Evolutionary conservation across 2,888 invertebrate genomes (phyloP).

Genomic region (Folsomia candida): DNA sequence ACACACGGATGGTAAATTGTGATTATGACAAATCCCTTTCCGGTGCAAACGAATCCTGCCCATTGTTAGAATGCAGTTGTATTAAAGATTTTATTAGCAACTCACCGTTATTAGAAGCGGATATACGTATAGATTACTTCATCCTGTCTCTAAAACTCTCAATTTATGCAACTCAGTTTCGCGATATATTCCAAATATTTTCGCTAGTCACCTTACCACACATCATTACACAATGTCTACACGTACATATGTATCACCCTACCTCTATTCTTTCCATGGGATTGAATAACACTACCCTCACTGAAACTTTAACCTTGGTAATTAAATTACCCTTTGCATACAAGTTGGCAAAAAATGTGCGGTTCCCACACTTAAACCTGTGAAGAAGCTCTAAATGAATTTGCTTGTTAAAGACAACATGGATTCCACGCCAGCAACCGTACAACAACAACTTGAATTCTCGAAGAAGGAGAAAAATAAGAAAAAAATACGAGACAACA

Average conservation of each 20-base stretch:
- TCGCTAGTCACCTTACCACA: not conserved
- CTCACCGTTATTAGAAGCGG: constrained; percentile 17
- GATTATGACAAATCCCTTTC: constrained; percentile 14
- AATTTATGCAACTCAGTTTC: not conserved
- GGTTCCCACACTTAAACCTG: not conserved
- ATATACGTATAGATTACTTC: constrained; percentile 21
- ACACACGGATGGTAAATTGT: not conserved
- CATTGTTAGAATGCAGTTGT: not conserved
- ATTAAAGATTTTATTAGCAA: constrained; percentile 12
- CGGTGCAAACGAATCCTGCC: not conserved
- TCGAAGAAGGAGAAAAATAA: no score
- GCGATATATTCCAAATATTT: not conserved
- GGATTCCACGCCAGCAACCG: no score
- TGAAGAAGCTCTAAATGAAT: not conserved
- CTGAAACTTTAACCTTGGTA: constrained; percentile 15
- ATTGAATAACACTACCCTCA: not conserved
- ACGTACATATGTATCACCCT: not conserved
- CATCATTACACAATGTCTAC: not conserved
- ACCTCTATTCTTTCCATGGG: not conserved
- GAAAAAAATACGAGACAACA: no score
- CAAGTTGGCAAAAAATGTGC: not conserved
- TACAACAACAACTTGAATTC: no score
- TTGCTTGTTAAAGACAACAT: no score
- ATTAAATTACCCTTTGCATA: not conserved
- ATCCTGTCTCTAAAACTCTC: constrained; percentile 5